Evolutionary conservation across 2,113 vertebrate species (phyloP).

Genomic region (Martes martes): DNA sequence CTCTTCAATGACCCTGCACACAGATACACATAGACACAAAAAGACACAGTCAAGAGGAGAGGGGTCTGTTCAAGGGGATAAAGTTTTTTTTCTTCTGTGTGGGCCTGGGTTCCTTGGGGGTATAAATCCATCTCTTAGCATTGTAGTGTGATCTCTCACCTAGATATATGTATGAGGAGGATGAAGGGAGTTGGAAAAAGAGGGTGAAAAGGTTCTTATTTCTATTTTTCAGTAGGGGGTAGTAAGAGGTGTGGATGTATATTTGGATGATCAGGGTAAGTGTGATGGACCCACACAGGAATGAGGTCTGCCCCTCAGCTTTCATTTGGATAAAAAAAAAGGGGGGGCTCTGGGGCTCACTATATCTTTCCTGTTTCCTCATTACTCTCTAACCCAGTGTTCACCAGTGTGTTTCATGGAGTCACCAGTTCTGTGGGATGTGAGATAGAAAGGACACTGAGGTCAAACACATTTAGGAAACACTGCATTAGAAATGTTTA

Average conservation of each 20-base stretch:
- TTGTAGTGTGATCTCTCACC: neutral
- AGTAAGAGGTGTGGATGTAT: neutral
- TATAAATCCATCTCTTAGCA: slow-evolving; percentile 30
- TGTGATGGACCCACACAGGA: slow-evolving; percentile 14
- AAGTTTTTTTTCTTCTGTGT: slow-evolving; percentile 29
- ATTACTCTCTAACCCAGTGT: slow-evolving; percentile 16
- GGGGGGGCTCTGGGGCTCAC: neutral
- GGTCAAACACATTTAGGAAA: slow-evolving; percentile 52
- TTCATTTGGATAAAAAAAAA: neutral
- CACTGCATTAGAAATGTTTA: neutral
- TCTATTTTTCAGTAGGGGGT: neutral
- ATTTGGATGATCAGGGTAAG: neutral
- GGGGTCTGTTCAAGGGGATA: slow-evolving; percentile 25
- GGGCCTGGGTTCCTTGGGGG: slow-evolving; percentile 6
- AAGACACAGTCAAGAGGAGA: slow-evolving; percentile 48
- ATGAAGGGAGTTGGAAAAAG: neutral
- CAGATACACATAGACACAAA: slow-evolving; percentile 54
- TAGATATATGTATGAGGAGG: neutral
- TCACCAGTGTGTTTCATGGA: slow-evolving; percentile 1
- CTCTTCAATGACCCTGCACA: slow-evolving; percentile 63
- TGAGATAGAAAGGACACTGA: slow-evolving; percentile 29
- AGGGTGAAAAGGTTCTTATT: neutral
- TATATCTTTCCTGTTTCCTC: neutral
- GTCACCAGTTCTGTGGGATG: slow-evolving; percentile 56
- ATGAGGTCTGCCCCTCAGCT: neutral